These are phyloP conservation scores for Ceratotherium simum DNA, from an alignment of 2,113 vertebrate genomes.

Conservation along the genomic window DNA sequence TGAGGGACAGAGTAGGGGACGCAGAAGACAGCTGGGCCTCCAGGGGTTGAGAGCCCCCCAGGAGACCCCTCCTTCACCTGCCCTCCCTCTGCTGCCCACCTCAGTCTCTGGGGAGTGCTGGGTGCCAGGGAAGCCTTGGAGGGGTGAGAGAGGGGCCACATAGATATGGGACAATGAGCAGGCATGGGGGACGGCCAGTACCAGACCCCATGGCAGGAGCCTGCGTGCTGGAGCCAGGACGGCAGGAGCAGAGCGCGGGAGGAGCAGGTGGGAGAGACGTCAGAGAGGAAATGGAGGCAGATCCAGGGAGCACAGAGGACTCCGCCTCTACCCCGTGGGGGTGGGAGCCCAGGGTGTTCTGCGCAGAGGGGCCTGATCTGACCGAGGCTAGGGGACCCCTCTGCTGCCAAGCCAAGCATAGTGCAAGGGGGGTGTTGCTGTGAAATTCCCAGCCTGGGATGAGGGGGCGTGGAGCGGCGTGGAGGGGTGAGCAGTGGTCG, in stretches of 20 bases:
- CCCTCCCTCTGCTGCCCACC: background rate
- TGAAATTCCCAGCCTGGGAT: background rate
- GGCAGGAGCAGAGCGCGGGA: rapidly evolving
- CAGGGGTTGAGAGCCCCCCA: background rate
- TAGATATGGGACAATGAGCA: no score
- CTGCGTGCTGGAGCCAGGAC: background rate
- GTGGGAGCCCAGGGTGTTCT: background rate
- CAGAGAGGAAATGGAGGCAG: no score
- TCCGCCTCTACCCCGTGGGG: background rate
- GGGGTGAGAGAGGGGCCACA: background rate
- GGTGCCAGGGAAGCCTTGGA: background rate
- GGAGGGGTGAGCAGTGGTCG: background rate
- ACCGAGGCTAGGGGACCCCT: background rate
- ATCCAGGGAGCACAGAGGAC: no score
- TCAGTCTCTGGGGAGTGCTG: no score
- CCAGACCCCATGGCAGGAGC: no score
- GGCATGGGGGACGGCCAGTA: background rate
- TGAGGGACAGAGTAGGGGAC: background rate
- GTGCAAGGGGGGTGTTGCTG: rapidly evolving
- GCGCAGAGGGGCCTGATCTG: background rate
- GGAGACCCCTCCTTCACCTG: background rate
- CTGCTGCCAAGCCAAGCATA: no score
- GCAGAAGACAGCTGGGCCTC: background rate
- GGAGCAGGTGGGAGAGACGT: background rate
- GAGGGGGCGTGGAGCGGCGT: background rate